Base-by-base conservation (phyloP, 2,888 invertebrate genomes). In the Lithophane semibrunnea region DNA sequence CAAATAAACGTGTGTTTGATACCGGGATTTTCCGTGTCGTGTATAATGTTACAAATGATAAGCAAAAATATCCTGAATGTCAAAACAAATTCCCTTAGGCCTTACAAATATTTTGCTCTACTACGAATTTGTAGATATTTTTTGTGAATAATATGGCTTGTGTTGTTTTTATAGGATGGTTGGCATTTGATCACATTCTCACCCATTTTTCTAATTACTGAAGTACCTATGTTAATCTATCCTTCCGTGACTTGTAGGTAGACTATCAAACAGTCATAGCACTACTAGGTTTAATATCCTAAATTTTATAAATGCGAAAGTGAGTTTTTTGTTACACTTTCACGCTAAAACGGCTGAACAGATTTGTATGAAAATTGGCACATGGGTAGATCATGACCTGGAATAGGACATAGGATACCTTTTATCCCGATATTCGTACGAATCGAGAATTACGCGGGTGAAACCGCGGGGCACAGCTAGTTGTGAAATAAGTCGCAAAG, bases 1-100 rank as follows among this genome's bases (percentile, higher is more conserved):
- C 49, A 75, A 65, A 75, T 61, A 76, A 61, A 64, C 18, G 24
- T n/a, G 21, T 79, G n/a, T 80, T 37, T 29, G 12, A 16, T 3
- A 13, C 37, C 2, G 37, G 24, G 42, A 60, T 84, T 65, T 68
- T 37, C 8, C n/a, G 9, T 4, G 44, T 16, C 4, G 7, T 37
- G 49, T 24, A 64, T 58, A n/a, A 2, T 42, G 44, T 58, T 16
- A 52, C 58, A 74, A 63, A 73, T 63, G 0, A 13, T 29, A 58
- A 66, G 56, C 13, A 63, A 73, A 72, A 60, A 73, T 64, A 64
- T 60, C 4, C 21, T 29, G 52, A 49, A 69, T 61, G n/a, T 49
- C 47, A 56, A 52, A 18, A 64, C 24, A 47, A 37, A 69, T 65
- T 79, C 47, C 37, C 56, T 47, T 69, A 42, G 29, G 47, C 52